Evolutionary conservation across 2,113 vertebrate genomes (phyloP), one percentile per base, ranked within the genome.

Genomic region (Emydura subglobosa): DNA sequence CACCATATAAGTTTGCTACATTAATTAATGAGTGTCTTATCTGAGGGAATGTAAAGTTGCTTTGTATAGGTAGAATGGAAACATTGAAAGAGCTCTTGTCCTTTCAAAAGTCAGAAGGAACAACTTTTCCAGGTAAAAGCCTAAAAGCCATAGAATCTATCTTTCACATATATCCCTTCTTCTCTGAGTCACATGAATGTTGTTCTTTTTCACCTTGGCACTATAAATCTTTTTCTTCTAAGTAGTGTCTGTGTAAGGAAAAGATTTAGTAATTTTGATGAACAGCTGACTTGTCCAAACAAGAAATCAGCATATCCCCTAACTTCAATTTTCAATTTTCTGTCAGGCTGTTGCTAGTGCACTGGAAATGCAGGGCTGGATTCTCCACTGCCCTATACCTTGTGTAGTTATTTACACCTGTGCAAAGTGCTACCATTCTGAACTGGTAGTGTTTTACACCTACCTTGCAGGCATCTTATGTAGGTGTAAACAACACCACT

Each of bases 361-460:
- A 87, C 79, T 79, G n/a, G 31, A 92, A 85, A 10, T 7, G 4
- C 14, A 50, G 59, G 2, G 13, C 59, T 83, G 31, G 19, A 51
- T 80, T 7, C 7, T 7, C 0, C 0, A 4, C 80, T 53, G 5
- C 0, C 1, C 55, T 55, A 39, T 72, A 7, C 8, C 7, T 0
- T 0, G 42, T 1, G 1, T 78, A 34, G 44, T 14, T 14, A 21
- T n/a, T 79, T 49, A 59, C 22, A 54, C 29, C 79, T 51, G 11
- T 92, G 53, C 14, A 11, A 89, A 44, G 5, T 22, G 22, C 53
- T 91, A 76, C 47, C 74, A 4, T 25, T 79, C 72, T 50, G 80
- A 29, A 1, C 44, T 83, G 80, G 17, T 3, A 34, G 3, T 39
- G 19, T 82, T 81, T 89, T 27, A 72, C 57, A 83, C 34, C 85